Evolutionary conservation across 2,113 vertebrate species (phyloP), one percentile per base, ranked within the genome.

Genomic region (Rutilus rutilus): DNA sequence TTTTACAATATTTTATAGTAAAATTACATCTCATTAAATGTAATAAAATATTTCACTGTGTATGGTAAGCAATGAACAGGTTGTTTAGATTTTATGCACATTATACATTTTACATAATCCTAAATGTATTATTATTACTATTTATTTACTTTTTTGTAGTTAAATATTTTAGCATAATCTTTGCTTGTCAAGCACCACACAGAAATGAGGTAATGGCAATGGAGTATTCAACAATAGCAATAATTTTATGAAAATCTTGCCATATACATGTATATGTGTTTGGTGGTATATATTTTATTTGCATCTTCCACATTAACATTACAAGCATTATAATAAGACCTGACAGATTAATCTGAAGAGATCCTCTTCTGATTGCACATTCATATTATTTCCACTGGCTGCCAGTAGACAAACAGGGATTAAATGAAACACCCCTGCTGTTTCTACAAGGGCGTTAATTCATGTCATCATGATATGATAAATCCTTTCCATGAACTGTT

Each of bases 251-350:
- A 39, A 6, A 39, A 39, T 39, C 36, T 36, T 36, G 33, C n/a
- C n/a, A n/a, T n/a, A n/a, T n/a, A n/a, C 59, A 52, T 1, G 5
- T 52, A 17, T 54, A 54, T 60, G 21, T 60, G 59, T n/a, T 57
- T 57, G 15, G 15, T 67, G 54, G 15, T 57, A 57, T 36, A 50
- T 62, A 27, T 71, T 71, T 71, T 4, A 42, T 39, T 71, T 42
- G 36, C 67, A 23, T 71, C 67, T 71, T 71, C 33, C 67, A 71
- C n/a, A 69, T 71, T 23, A 71, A 69, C 5, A 73, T n/a, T 39
- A 42, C 10, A 73, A 6, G 8, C 3, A 7, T 17, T 10, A 17
- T 69, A 10, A 69, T 69, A 23, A 33, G 6, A 67, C 9, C 6
- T 67, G 27, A 7, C 15, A 7, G 14, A 33, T 65, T 27, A 12